Percentiles rank a stretch among this genome's conserved stretches.
phyloP scores from a whole-genome alignment of 2,888 invertebrate genomes.

The Drepanosiphum platanoidis region DNA sequence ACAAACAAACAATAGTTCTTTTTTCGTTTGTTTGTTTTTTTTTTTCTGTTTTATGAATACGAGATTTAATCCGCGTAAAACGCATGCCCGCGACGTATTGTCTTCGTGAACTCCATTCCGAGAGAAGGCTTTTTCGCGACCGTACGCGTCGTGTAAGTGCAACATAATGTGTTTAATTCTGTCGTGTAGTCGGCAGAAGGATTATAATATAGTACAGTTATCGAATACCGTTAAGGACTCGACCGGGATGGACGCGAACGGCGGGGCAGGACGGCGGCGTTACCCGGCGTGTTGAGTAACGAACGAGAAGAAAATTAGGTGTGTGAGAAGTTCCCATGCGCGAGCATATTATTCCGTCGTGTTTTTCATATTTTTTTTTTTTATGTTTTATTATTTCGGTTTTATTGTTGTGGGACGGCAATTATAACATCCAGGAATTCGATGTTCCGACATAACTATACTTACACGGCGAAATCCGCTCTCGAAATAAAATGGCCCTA shows the following conservation, averaged over 20 bases:
- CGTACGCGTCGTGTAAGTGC: neutral
- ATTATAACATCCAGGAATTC: slow-evolving; percentile 12
- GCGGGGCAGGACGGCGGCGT: neutral
- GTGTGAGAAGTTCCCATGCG: slow-evolving; percentile 50
- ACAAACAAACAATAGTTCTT: too few species aligned
- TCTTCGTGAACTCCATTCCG: neutral
- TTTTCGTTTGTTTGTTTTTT: too few species aligned
- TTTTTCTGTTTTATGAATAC: neutral
- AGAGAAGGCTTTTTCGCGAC: neutral
- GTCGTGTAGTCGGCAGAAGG: neutral
- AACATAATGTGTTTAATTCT: neutral
- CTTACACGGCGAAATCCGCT: slow-evolving; percentile 17
- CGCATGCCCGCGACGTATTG: neutral
- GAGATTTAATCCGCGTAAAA: neutral
- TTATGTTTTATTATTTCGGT: neutral
- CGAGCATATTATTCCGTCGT: neutral
- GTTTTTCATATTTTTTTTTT: slow-evolving; percentile 16
- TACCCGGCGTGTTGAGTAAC: slow-evolving; percentile 2
- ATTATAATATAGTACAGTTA: slow-evolving; percentile 7
- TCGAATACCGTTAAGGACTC: slow-evolving; percentile 26
- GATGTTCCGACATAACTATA: neutral
- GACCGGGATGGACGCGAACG: neutral
- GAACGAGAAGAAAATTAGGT: slow-evolving; percentile 31
- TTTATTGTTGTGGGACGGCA: slow-evolving; percentile 21
- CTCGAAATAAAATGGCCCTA: slow-evolving; percentile 3